Base-by-base conservation (phyloP, 2,113 vertebrate species). In the Aegithalos caudatus region DNA sequence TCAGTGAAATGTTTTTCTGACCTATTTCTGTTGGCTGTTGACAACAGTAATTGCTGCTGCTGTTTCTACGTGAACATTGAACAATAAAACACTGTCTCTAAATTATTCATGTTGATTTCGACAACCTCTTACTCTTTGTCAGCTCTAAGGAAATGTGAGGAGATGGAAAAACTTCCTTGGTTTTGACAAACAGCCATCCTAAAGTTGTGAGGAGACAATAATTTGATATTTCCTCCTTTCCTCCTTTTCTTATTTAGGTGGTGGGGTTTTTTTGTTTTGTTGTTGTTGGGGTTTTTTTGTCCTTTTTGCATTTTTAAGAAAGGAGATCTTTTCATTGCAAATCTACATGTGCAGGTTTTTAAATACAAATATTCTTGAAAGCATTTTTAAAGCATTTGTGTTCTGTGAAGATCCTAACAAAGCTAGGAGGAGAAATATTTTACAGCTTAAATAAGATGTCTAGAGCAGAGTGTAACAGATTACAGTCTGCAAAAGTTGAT, bases 71-170 rank as follows among this genome's bases (percentile, higher is more conserved):
- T 88, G 70, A 78, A 62, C 31, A 21, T 57, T 82, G 18, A 73
- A 23, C 71, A 80, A 47, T 62, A 62, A 88, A 92, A 22, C 14
- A 21, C 16, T 38, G 17, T 72, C 88, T 90, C 35, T 82, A 47
- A 90, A 83, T 92, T 88, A 84, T 83, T 88, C n/a, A 48, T 76
- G n/a, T 88, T 66, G 35, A 62, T 61, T 92, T 79, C 95, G 76
- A 84, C 69, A 76, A 37, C 29, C 6, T 74, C 23, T 81, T 44
- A 58, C 11, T 73, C 31, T 61, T 51, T 35, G 56, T 61, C 1
- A 3, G 74, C 54, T 83, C 56, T 45, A 48, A 38, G n/a, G 62
- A 81, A 22, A 47, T 77, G 64, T 22, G 29, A 45, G 29, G 45
- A 24, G 31, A 58, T 79, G 44, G 45, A 73, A 80, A 47, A 40